Conservation (phyloP, 2,797 vertebrate species). For the Lepus oiostolus region DNA sequence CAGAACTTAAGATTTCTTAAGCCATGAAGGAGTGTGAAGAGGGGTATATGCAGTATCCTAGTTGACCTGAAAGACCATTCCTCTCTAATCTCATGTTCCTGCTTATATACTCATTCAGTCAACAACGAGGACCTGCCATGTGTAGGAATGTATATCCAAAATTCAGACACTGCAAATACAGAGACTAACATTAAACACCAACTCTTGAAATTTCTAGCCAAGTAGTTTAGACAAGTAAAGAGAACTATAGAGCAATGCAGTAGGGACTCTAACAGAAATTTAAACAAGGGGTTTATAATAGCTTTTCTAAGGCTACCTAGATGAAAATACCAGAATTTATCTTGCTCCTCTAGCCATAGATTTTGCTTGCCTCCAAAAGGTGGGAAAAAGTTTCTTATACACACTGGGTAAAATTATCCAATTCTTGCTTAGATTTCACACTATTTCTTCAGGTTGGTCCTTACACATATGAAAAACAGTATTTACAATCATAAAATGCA, state of each 20-base stretch:
- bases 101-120: not conserved
- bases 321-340: not conserved
- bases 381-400: not conserved
- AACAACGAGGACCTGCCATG: constrained; percentile 30
- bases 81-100: not conserved
- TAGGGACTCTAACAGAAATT: not conserved
- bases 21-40: not conserved
- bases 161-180: not conserved
- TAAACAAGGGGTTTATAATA: not conserved
- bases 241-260: not conserved
- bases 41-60: not conserved
- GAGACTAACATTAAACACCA: not conserved
- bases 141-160: not conserved
- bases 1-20: constrained; percentile 36
- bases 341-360: not conserved
- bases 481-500: constrained; percentile 63
- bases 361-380: constrained; percentile 10
- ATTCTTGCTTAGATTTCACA: constrained; percentile 43
- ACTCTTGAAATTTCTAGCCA: not conserved
- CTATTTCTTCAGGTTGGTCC: constrained; percentile 48
- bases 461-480: constrained; percentile 23
- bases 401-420: constrained; percentile 9
- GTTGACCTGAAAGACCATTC: not conserved
- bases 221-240: constrained; percentile 3
- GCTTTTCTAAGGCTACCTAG: not conserved